Evolutionary conservation across 2,888 invertebrate genomes (phyloP).

Genomic region (Congeria kusceri): DNA sequence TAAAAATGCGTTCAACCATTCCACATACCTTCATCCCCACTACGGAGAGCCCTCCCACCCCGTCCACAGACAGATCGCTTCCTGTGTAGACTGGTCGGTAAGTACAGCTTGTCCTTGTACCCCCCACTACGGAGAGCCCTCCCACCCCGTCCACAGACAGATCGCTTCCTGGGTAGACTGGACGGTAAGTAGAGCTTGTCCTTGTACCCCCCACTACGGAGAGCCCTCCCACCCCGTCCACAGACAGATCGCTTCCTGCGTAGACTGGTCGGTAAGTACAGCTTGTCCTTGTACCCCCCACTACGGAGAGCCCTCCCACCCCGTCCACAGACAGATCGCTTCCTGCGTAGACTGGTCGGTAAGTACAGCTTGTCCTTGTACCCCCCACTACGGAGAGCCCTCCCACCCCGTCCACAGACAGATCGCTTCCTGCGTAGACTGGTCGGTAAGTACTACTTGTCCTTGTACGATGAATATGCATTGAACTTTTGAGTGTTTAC

Average conservation of each 20-base stretch:
- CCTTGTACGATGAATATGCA: too few species aligned
- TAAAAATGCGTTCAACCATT: constrained; percentile 79
- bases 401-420: constrained; percentile 78
- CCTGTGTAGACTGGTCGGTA: constrained; percentile 83
- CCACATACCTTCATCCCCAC: constrained; percentile 80
- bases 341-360: constrained; percentile 82
- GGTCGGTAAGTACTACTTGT: constrained; percentile 83
- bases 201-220: constrained; percentile 57
- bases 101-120: constrained; percentile 41
- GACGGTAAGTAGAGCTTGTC: constrained; percentile 77
- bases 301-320: constrained; percentile 68
- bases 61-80: constrained; percentile 77
- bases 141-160: too few species aligned
- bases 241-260: constrained; percentile 77
- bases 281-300: constrained; percentile 66
- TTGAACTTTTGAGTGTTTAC: too few species aligned
- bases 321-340: constrained; percentile 70
- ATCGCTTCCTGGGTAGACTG: constrained; percentile 81
- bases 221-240: too few species aligned
- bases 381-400: constrained; percentile 80
- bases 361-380: too few species aligned
- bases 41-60: constrained; percentile 81
- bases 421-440: constrained; percentile 80
- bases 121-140: constrained; percentile 76
- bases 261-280: constrained; percentile 84